Percentiles rank a stretch among this genome's conserved stretches.
These are phyloP conservation scores for Rhabdomys pumilio DNA, from an alignment of 2,797 vertebrate genomes.

Conservation along the genomic window DNA sequence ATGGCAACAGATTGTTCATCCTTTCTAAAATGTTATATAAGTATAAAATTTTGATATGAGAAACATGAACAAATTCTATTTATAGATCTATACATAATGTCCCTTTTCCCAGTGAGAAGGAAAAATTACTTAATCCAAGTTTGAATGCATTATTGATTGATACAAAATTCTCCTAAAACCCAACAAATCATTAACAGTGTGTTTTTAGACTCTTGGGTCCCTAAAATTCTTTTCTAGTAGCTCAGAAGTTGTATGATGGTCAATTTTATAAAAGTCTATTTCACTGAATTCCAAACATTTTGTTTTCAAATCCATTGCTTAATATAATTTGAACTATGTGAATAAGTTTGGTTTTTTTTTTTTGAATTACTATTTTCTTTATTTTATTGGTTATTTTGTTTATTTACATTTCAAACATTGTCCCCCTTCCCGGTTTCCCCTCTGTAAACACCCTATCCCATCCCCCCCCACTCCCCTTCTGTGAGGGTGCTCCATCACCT, in stretches of 20 bases:
- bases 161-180: not conserved
- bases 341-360: not conserved
- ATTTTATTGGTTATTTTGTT: too few species aligned
- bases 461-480: too few species aligned
- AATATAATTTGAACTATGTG: slow-evolving; percentile 24
- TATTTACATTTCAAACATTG: too few species aligned
- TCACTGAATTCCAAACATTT: not conserved
- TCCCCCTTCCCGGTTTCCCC: too few species aligned
- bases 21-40: slow-evolving; percentile 23
- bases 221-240: not conserved
- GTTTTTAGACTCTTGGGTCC: slow-evolving; percentile 11
- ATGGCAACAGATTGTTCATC: slow-evolving; percentile 47
- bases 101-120: not conserved
- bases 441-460: too few species aligned
- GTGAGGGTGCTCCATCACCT: too few species aligned
- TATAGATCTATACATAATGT: not conserved
- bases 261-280: slow-evolving; percentile 4
- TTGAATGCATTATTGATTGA: slow-evolving; percentile 18
- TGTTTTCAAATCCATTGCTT: slow-evolving; percentile 39
- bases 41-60: slow-evolving; percentile 49
- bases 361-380: too few species aligned
- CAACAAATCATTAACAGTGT: not conserved
- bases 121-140: not conserved
- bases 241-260: not conserved
- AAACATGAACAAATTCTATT: not conserved